These are phyloP conservation scores for Pterophyllum scalare DNA, from an alignment of 2,113 vertebrate genomes.

Conservation along the genomic window DNA sequence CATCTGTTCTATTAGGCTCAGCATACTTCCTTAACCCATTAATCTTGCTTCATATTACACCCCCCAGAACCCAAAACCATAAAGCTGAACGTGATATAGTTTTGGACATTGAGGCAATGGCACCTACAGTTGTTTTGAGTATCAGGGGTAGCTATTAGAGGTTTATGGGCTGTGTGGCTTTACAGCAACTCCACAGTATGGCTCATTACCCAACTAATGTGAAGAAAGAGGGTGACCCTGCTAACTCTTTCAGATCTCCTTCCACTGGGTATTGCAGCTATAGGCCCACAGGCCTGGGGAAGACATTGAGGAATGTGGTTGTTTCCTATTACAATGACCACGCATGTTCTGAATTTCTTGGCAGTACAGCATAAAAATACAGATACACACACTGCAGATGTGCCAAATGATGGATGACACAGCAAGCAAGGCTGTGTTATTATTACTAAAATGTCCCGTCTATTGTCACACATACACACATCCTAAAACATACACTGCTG, in stretches of 20 bases:
- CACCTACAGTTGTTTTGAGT: slow-evolving; percentile 39
- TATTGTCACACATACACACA: not conserved
- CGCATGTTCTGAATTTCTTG: not conserved
- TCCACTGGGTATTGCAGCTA: slow-evolving; percentile 43
- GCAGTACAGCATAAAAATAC: not conserved
- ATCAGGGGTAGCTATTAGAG: slow-evolving; percentile 47
- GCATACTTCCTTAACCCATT: not conserved
- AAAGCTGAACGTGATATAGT: not conserved
- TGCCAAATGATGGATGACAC: not conserved
- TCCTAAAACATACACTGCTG: slow-evolving; percentile 3
- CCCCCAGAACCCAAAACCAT: not conserved
- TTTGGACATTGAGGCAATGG: slow-evolving; percentile 13
- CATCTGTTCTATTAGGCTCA: not conserved
- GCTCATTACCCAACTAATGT: slow-evolving; percentile 74
- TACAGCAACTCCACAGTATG: slow-evolving; percentile 60
- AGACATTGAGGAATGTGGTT: not conserved
- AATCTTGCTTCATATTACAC: not conserved
- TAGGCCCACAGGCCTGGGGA: slow-evolving; percentile 28
- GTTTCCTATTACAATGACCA: not conserved
- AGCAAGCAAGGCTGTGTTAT: not conserved
- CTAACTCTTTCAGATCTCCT: slow-evolving; percentile 49
- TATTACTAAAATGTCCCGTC: not conserved
- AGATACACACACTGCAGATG: not conserved
- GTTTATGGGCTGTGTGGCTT: slow-evolving; percentile 64
- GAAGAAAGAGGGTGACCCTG: slow-evolving; percentile 70